Conservation (phyloP, 2,888 invertebrate species). For the Archips xylosteana region DNA sequence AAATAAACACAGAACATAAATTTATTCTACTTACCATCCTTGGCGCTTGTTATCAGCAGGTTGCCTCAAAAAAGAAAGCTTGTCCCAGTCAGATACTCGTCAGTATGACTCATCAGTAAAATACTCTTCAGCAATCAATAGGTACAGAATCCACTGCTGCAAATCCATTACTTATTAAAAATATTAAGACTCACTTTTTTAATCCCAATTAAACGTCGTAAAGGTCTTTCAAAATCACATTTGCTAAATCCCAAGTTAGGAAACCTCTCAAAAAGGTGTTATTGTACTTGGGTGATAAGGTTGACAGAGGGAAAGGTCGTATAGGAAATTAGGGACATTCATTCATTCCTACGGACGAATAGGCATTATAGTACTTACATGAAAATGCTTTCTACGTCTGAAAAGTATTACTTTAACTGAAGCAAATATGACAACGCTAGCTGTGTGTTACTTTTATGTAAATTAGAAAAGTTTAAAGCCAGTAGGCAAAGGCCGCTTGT, state of each 20-base stretch:
- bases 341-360: not conserved
- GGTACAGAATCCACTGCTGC: not conserved
- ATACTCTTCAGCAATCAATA: not conserved
- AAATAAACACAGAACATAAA: not conserved
- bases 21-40: not conserved
- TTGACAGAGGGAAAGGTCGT: not conserved
- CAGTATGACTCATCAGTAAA: not conserved
- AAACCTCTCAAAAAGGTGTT: not conserved
- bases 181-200: not conserved
- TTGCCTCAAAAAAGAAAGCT: not conserved
- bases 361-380: no score
- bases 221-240: not conserved
- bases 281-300: not conserved
- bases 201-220: not conserved
- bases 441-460: not conserved
- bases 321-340: not conserved
- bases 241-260: not conserved
- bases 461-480: not conserved
- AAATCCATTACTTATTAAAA: not conserved
- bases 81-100: not conserved
- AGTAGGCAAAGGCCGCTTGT: no score
- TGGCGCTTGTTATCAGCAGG: not conserved
- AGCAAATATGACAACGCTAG: not conserved
- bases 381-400: conserved; percentile 1
- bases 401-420: not conserved